Conservation (phyloP, 2,113 vertebrate species). For the Prinia subflava region DNA sequence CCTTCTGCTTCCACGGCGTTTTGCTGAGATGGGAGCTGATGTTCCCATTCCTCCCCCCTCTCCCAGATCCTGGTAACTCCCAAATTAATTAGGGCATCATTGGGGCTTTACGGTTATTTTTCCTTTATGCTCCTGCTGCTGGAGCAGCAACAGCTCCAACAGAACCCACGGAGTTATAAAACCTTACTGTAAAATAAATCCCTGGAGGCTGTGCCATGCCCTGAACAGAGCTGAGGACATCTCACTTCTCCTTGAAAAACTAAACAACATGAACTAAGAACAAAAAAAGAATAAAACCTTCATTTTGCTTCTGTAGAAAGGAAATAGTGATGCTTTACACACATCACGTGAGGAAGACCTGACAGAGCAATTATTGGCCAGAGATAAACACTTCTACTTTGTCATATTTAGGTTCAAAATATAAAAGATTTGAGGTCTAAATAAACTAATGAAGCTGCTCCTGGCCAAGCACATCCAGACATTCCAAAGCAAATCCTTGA, state of each 20-base stretch:
- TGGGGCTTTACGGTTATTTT: constrained; percentile 41
- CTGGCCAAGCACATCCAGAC: background rate
- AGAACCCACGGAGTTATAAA: background rate
- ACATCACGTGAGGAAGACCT: background rate
- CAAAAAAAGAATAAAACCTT: background rate
- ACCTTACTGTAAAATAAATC: background rate
- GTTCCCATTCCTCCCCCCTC: background rate
- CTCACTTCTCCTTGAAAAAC: background rate
- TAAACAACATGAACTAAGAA: background rate
- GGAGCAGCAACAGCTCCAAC: background rate
- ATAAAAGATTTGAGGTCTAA: background rate
- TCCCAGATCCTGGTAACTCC: constrained; percentile 4
- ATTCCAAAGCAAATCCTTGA: background rate
- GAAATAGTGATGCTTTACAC: background rate
- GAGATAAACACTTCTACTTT: background rate
- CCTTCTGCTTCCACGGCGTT: background rate
- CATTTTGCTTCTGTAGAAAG: background rate
- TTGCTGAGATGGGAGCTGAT: background rate
- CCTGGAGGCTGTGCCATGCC: background rate
- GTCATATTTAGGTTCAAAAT: background rate
- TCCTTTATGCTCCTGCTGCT: constrained; percentile 1
- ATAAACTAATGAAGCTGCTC: background rate
- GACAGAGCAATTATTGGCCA: background rate
- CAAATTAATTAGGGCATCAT: constrained; percentile 50
- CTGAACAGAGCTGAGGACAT: background rate